These are phyloP conservation scores for Sphaerophoria taeniata DNA, from an alignment of 2,888 invertebrate species.

Conservation along the genomic window DNA sequence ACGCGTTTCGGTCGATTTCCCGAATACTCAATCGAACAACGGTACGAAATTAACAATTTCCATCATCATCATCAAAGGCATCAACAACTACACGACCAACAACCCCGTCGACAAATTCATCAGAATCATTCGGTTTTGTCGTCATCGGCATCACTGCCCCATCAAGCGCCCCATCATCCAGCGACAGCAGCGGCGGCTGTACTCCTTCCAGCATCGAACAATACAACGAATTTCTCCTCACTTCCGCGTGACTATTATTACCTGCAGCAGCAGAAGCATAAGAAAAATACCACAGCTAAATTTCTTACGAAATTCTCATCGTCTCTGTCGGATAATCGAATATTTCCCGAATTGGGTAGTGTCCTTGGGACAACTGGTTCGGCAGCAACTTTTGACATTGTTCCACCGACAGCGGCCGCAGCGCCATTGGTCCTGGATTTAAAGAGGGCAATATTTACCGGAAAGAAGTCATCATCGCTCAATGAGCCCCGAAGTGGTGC, in stretches of 20 bases:
- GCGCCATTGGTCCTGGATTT: slow-evolving; percentile 78
- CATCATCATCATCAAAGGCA: slow-evolving; percentile 51
- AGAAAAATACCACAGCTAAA: slow-evolving; percentile 77
- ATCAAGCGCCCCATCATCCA: slow-evolving; percentile 65
- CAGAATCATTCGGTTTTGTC: slow-evolving; percentile 70
- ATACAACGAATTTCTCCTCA: slow-evolving; percentile 77
- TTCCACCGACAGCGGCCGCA: slow-evolving; percentile 76
- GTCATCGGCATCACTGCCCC: slow-evolving; percentile 71
- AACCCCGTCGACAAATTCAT: neutral
- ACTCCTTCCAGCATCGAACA: slow-evolving; percentile 49
- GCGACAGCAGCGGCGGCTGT: slow-evolving; percentile 68
- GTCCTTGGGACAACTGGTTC: slow-evolving; percentile 61
- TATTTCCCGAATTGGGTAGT: slow-evolving; percentile 78
- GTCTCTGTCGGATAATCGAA: slow-evolving; percentile 80
- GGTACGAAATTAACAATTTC: slow-evolving; percentile 44
- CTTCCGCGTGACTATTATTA: slow-evolving; percentile 81
- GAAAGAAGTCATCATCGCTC: slow-evolving; percentile 61
- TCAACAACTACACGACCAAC: slow-evolving; percentile 16
- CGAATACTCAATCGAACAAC: slow-evolving; percentile 55
- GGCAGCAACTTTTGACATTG: slow-evolving; percentile 78
- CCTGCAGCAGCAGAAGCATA: slow-evolving; percentile 80
- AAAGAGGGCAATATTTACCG: slow-evolving; percentile 79
- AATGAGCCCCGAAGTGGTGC: slow-evolving; percentile 41
- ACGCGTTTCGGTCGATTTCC: slow-evolving; percentile 76
- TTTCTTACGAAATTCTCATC: slow-evolving; percentile 80